These are phyloP conservation scores for Sphaerophoria rueppellii DNA, from an alignment of 2,888 invertebrate genomes.

Conservation along the genomic window DNA sequence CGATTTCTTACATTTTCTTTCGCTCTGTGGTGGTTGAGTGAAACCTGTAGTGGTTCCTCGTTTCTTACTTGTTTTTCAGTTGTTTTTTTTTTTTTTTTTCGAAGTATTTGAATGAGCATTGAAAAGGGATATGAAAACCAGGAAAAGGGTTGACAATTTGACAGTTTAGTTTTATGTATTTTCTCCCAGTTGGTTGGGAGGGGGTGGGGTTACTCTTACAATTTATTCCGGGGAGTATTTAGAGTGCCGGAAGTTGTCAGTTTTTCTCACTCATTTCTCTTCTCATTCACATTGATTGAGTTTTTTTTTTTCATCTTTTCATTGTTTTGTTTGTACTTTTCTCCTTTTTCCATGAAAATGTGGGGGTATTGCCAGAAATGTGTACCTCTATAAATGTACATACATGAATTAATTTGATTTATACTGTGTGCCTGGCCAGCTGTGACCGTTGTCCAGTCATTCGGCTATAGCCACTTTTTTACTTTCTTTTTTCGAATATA, in stretches of 20 bases:
- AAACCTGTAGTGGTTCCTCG: not conserved
- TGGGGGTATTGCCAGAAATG: constrained; percentile 28
- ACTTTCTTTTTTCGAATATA: not conserved
- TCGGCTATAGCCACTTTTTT: not conserved
- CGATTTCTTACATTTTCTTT: not conserved
- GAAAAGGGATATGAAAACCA: not conserved
- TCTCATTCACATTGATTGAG: not conserved
- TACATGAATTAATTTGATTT: not conserved
- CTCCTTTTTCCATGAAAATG: not conserved
- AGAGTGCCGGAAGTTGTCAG: constrained; percentile 11
- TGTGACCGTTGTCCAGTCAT: constrained; percentile 17
- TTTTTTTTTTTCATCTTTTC: not conserved
- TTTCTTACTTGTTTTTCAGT: not conserved
- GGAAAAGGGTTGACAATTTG: constrained; percentile 37
- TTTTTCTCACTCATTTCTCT: constrained; percentile 26
- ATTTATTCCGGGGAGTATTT: too few relatives aligned
- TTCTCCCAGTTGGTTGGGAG: not conserved
- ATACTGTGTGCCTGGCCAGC: constrained; percentile 2
- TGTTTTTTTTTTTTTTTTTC: not conserved
- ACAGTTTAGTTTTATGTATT: not conserved
- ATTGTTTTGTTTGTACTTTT: constrained; percentile 7
- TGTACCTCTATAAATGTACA: not conserved
- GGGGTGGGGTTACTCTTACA: too few relatives aligned
- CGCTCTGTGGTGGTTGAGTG: not conserved
- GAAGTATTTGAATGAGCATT: not conserved